Base-by-base conservation (phyloP, 1,140 invertebrate genomes). In the Lerema accius region DNA sequence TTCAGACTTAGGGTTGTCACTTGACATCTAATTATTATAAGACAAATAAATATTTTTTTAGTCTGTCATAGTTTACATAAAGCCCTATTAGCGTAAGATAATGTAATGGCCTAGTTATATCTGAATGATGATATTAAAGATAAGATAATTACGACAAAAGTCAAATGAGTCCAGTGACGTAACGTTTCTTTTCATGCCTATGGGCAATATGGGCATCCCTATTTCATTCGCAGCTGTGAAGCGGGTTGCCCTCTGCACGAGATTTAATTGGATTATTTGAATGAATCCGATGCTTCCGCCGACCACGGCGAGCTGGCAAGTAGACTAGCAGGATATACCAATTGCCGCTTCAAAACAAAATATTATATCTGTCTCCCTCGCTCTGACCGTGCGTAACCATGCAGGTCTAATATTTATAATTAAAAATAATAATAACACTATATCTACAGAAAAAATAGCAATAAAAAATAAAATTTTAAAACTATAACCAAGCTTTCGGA, bases 231-330 rank as follows among this genome's bases (percentile, higher is more conserved):
- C 78, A 86, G 80, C 80, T 82, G 80, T 82, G 78, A 82, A 85
- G 73, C 82, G 71, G 72, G 70, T 71, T 81, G 81, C 80, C 81
- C 84, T 85, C 78, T 76, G 83, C 76, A 72, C 71, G 80, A 76
- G 80, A 82, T 86, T 85, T 89, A 87, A 89, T 89, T 86, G 82
- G 87, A 89, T 89, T 89, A 89, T 89, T 84, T 77, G 83, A 89
- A 86, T 86, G 82, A 84, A 77, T 79, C 73, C 84, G 79, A 79
- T 77, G 82, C 80, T 87, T 89, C 86, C 84, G 83, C 74, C 79
- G 81, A 67, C 74, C 65, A 74, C 65, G 73, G 64, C 70, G 50
- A 61, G 61, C 63, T 66, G 58, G 51, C 78, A 65, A 70, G 70
- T 74, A 39, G 58, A 67, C 67, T 49, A 75, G 74, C 83, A 84